Evolutionary conservation across 2,113 vertebrate species (phyloP).

Genomic region (pig (Sus scrofa)): DNA sequence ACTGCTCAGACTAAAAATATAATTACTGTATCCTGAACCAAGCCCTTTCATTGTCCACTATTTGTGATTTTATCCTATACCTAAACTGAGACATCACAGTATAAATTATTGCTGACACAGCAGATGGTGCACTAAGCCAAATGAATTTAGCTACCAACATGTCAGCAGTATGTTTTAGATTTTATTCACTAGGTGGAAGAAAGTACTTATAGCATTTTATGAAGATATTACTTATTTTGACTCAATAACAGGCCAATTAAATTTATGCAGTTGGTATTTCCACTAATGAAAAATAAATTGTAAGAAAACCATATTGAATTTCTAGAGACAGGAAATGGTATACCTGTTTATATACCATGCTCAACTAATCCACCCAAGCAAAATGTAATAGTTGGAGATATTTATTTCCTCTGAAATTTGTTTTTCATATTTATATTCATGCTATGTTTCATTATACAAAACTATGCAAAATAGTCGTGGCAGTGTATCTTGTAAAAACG

Average conservation of each 20-base stretch:
- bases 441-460: conserved; percentile 53
- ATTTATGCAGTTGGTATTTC: conserved; percentile 24
- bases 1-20: not conserved
- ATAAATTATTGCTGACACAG: conserved; percentile 22
- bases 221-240: conserved; percentile 54
- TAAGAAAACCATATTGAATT: conserved; percentile 25
- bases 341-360: conserved; percentile 27
- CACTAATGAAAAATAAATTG: conserved; percentile 57
- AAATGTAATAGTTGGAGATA: conserved; percentile 35
- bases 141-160: not conserved
- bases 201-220: not conserved
- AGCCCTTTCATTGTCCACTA: not conserved
- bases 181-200: conserved; percentile 62
- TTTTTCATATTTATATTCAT: conserved; percentile 66
- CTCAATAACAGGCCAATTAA: conserved; percentile 56
- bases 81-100: not conserved
- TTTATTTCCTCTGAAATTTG: conserved; percentile 49
- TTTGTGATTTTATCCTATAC: not conserved
- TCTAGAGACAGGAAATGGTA: not conserved
- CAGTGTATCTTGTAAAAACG: conserved; percentile 41
- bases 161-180: conserved; percentile 1
- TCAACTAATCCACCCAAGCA: conserved; percentile 30
- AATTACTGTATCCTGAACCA: not conserved
- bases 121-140: not conserved
- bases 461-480: not conserved